These are phyloP conservation scores for Aurelia sp. DNA, from an alignment of 30 jellyfish, hydroid and myxozoan species.

Conservation along the genomic window DNA sequence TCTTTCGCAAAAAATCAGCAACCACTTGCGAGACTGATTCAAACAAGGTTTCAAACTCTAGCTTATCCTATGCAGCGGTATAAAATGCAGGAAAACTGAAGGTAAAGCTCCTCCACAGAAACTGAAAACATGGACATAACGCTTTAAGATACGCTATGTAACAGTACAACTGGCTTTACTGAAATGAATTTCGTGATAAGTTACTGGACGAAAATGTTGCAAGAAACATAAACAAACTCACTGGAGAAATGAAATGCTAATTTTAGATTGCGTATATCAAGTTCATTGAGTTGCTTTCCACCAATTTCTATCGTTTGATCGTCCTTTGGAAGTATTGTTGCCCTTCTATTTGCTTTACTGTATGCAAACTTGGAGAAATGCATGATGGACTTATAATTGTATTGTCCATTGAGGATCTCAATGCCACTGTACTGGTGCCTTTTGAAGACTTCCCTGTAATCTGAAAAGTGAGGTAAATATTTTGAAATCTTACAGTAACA, in stretches of 20 bases:
- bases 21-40: no score
- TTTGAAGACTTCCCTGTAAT: constrained; percentile 28
- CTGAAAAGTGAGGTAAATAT: neutral
- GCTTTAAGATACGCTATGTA: no score
- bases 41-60: no score
- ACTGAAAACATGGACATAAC: no score
- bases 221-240: constrained; percentile 12
- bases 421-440: constrained; percentile 25
- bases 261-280: constrained; percentile 42
- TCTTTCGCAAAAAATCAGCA: no score
- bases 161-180: no score
- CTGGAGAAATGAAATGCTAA: constrained; percentile 25
- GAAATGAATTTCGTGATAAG: no score
- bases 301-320: constrained; percentile 47
- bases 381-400: constrained; percentile 58
- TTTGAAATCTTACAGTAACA: neutral
- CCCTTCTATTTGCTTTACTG: constrained; percentile 13
- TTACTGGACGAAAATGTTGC: no score
- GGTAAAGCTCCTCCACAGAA: no score
- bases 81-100: no score
- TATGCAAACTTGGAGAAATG: constrained; percentile 59
- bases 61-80: no score
- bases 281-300: constrained; percentile 13
- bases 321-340: constrained; percentile 51
- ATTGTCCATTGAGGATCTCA: constrained; percentile 38